Evolutionary conservation across 2,888 invertebrate genomes (phyloP), one percentile per base, ranked within the genome.

Genomic region (Hylaea fasciaria): DNA sequence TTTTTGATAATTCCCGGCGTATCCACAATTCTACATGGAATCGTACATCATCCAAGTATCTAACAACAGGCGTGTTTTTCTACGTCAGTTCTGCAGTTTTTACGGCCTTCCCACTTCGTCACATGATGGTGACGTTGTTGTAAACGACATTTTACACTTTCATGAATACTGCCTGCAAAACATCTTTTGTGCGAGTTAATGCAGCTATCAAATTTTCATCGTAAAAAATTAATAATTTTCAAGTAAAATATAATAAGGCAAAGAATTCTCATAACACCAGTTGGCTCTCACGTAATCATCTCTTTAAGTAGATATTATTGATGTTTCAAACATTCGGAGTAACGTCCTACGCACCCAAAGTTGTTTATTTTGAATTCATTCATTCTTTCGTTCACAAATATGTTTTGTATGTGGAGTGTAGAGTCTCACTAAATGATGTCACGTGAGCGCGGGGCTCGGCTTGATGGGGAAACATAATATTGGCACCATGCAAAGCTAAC

Each of bases 31-130:
- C n/a, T n/a, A n/a, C 37, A 12, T 37, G n/a, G 32, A 32, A 9
- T 10, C 9, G 40, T 13, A 14, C 40, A 12, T 44, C 43, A 44
- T 12, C 17, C 11, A 17, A 2, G 13, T 29, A 44, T 7, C 22
- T 45, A 32, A 12, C 40, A 14, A 3, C 22, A 10, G 11, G 44
- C 44, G 44, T 44, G 22, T 12, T 48, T 10, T 9, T 10, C 37
- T 48, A 48, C 48, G 53, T 53, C 53, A 53, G 29, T 29, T 62
- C 54, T 47, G 16, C 29, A 29, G 13, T 13, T 52, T 40, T 52
- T 40, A 48, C 47, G 32, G 49, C 41, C 52, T 53, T 39, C 85
- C 85, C 84, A 85, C 85, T 65, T 81, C 82, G 86, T 87, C 87
- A 86, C 85, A 85, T 87, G 86, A 84, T 76, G 72, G 62, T 60